Evolutionary conservation across 2,888 invertebrate genomes (phyloP).

Genomic region (Crioceris asparagi): DNA sequence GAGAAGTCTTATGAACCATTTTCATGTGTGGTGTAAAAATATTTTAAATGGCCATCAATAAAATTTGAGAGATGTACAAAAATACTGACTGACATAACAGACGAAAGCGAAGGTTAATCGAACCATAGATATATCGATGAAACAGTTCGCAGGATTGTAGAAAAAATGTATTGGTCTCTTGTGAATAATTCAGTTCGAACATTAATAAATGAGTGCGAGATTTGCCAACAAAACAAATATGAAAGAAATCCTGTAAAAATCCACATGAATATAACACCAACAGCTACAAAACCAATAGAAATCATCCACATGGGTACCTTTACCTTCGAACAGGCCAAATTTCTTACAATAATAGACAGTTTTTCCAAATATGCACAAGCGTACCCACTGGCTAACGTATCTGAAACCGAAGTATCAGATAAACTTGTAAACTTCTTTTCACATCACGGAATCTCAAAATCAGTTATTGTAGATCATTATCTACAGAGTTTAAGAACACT

Average conservation of each 20-base stretch:
- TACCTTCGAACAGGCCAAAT: slow-evolving; percentile 14
- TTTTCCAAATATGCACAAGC: slow-evolving; percentile 19
- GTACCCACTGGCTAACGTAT: slow-evolving; percentile 6
- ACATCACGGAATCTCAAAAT: slow-evolving; percentile 17
- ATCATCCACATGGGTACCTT: slow-evolving; percentile 12
- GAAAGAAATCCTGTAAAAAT: slow-evolving; percentile 6
- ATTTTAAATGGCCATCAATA: slow-evolving; percentile 6
- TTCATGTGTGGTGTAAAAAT: slow-evolving; percentile 1
- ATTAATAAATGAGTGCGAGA: slow-evolving; percentile 9
- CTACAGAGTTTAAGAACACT: too few species aligned
- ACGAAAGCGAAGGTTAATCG: slow-evolving; percentile 5
- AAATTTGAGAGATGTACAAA: slow-evolving; percentile 2
- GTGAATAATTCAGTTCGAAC: slow-evolving; percentile 7
- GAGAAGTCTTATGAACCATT: slow-evolving; percentile 10
- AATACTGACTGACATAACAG: slow-evolving; percentile 4
- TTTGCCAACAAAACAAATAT: slow-evolving; percentile 7
- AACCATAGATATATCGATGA: slow-evolving; percentile 7
- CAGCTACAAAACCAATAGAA: slow-evolving; percentile 3
- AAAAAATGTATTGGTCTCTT: slow-evolving; percentile 8
- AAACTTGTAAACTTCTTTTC: slow-evolving; percentile 14
- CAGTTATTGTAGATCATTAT: too few species aligned
- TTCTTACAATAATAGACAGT: slow-evolving; percentile 16
- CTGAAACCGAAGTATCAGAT: slow-evolving; percentile 10
- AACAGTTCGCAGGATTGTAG: slow-evolving; percentile 6
- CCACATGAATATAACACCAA: slow-evolving; percentile 4